These are phyloP conservation scores for Epizoanthus rinbou DNA, from an alignment of 92 coral and sea anemone genomes.

Conservation along the genomic window DNA sequence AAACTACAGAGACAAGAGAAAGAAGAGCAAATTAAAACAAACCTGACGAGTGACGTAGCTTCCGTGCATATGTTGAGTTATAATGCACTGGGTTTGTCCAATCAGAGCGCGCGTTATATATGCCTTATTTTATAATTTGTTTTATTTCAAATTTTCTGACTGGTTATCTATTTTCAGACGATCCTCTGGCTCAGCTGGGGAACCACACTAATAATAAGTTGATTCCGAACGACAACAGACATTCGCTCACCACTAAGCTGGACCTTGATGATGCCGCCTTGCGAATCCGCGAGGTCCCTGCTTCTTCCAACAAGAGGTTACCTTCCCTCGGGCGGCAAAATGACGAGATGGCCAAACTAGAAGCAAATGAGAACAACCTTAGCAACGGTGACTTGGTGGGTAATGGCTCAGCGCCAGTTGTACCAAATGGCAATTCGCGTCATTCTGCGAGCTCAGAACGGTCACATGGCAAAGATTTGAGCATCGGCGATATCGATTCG, in stretches of 20 bases:
- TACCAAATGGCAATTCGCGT: constrained; percentile 96
- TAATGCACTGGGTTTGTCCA: too few species aligned
- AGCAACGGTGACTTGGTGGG: constrained; percentile 91
- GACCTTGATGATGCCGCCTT: constrained; percentile 82
- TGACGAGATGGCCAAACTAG: constrained; percentile 65
- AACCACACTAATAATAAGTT: constrained; percentile 57
- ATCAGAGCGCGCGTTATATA: too few species aligned
- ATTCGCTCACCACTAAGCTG: constrained; percentile 76
- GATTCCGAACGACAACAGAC: constrained; percentile 69
- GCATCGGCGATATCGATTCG: constrained; percentile 90
- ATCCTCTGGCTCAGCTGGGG: constrained; percentile 41
- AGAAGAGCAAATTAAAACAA: too few species aligned
- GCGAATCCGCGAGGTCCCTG: constrained; percentile 79
- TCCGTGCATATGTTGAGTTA: too few species aligned
- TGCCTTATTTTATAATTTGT: too few species aligned
- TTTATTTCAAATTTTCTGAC: background rate
- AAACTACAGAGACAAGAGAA: too few species aligned
- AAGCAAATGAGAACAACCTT: constrained; percentile 70
- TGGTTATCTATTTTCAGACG: constrained; percentile 21
- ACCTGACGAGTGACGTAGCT: too few species aligned
- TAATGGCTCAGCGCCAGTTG: constrained; percentile 87
- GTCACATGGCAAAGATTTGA: constrained; percentile 79
- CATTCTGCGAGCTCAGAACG: constrained; percentile 82
- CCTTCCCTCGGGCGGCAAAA: constrained; percentile 60
- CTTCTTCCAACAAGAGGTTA: constrained; percentile 54